Base-by-base conservation (phyloP, 2,888 invertebrate genomes). In the Leucophenga montana region DNA sequence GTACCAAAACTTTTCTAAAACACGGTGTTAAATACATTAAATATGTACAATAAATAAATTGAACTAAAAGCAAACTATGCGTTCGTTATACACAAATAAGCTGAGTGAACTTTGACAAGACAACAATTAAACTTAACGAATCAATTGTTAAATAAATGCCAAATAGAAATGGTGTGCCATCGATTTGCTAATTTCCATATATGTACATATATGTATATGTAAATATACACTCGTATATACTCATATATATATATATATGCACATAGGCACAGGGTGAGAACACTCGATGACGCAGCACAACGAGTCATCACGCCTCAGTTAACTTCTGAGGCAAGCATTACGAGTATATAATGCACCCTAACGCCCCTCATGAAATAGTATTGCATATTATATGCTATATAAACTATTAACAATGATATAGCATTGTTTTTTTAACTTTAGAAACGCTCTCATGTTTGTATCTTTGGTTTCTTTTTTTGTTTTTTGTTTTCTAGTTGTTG, bases 401-500 rank as follows among this genome's bases (percentile, higher is more conserved):
- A 11, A 39, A 11, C 8, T 5, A 39, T 39, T 39, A 39, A 39
- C 39, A 39, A 39, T 39, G 39, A 39, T 39, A 39, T 11, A 39
- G 39, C 11, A 39, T 39, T 39, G 8, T 39, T 39, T 3, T 39
- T 39, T 39, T 39, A 39, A 39, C 8, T 1, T 50, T 14, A 13
- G 3, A 18, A 50, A 5, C 6, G 18, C 13, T 50, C 18, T 50
- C 13, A 50, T 50, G 11, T 39, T 39, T 39, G 3, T 11, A 3
- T 39, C 8, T 39, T 39, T 71, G 64, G 75, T 69, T 16, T 62
- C 11, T 48, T 39, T 14, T 13, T 11, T 33, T 57, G 11, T 78
- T 76, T 73, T 69, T n/a, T n/a, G n/a, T n/a, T n/a, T 90, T 90
- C 65, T 86, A 93, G 93, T 91, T 71, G 89, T 91, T 72, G 83